phyloP scores from a whole-genome alignment of 2,888 invertebrate species.

The Agrotis clavis region DNA sequence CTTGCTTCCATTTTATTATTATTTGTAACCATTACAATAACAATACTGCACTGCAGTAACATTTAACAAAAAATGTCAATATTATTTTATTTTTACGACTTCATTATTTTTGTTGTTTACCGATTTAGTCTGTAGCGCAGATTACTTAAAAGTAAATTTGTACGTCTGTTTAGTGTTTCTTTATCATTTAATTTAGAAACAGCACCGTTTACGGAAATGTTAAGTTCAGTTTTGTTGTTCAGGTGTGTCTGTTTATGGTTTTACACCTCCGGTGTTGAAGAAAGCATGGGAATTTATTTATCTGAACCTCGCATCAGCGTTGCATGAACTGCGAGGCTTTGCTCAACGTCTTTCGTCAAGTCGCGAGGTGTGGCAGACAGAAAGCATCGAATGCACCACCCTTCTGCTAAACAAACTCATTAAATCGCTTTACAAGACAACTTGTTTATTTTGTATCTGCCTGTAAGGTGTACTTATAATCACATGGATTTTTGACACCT shows the following conservation, averaged over 20 bases:
- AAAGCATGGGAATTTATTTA: constrained; percentile 58
- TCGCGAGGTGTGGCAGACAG: constrained; percentile 66
- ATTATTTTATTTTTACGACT: constrained; percentile 24
- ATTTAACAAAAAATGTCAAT: constrained; percentile 27
- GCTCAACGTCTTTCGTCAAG: constrained; percentile 65
- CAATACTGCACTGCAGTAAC: constrained; percentile 44
- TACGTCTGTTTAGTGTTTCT: background rate
- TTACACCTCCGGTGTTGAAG: constrained; percentile 40
- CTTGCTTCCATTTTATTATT: constrained; percentile 86
- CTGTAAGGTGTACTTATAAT: too few species aligned
- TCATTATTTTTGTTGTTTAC: constrained; percentile 1
- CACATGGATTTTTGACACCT: background rate
- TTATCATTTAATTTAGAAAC: background rate
- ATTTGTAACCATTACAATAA: constrained; percentile 69
- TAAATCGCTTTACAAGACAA: constrained; percentile 50
- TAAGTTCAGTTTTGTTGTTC: constrained; percentile 20
- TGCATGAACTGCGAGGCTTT: constrained; percentile 38
- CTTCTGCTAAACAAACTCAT: constrained; percentile 45
- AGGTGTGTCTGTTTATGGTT: constrained; percentile 21
- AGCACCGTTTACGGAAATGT: constrained; percentile 13
- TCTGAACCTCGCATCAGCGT: constrained; percentile 21
- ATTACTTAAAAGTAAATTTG: background rate
- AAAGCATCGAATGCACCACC: constrained; percentile 64
- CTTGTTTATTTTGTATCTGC: constrained; percentile 64
- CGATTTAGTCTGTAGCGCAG: constrained; percentile 4